Conservation (phyloP, 2,888 invertebrate species). For the Apomyelois bistriatella region DNA sequence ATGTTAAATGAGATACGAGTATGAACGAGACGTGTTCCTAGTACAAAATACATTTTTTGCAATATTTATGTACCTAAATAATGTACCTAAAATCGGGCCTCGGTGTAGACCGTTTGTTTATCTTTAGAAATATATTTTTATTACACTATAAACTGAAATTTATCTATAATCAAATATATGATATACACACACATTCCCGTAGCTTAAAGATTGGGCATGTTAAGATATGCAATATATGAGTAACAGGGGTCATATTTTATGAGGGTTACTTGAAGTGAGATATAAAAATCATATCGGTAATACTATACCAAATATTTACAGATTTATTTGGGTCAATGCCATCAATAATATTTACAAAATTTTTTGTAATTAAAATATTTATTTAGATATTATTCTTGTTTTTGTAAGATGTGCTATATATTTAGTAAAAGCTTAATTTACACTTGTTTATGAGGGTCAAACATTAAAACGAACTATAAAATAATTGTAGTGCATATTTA, state of each 20-base stretch:
- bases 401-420: too few species aligned
- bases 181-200: not conserved
- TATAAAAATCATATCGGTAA: constrained; percentile 24
- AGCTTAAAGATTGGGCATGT: constrained; percentile 10
- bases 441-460: too few species aligned
- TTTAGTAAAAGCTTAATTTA: too few species aligned
- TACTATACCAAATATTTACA: constrained; percentile 11
- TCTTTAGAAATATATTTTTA: not conserved
- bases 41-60: too few species aligned
- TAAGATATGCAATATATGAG: constrained; percentile 28
- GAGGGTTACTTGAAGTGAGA: constrained; percentile 24
- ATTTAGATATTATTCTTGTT: too few species aligned
- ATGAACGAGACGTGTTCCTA: too few species aligned
- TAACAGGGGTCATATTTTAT: constrained; percentile 29
- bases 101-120: not conserved
- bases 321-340: constrained; percentile 4
- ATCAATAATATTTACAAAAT: not conserved
- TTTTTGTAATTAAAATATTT: not conserved
- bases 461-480: too few species aligned
- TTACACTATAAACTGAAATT: not conserved
- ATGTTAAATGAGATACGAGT: too few species aligned
- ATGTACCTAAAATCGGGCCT: not conserved
- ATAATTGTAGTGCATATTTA: too few species aligned
- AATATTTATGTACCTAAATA: too few species aligned
- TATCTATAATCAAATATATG: constrained; percentile 7